Conservation (phyloP, 2,113 vertebrate species). For the Eublepharis macularius region DNA sequence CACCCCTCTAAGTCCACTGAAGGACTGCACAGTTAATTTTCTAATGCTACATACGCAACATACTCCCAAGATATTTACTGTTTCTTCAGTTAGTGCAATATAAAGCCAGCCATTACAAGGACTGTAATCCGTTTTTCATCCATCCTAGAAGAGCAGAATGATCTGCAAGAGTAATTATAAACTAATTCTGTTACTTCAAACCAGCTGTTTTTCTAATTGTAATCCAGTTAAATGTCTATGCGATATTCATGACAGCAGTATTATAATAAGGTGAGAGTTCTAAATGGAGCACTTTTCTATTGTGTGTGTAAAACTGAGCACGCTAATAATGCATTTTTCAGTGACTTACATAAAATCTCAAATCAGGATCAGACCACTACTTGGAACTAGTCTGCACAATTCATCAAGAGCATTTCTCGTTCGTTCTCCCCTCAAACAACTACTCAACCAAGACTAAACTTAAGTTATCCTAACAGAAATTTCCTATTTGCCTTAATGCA, state of each 20-base stretch:
- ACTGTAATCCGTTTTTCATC: conserved; percentile 2
- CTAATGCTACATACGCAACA: background rate
- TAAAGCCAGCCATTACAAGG: background rate
- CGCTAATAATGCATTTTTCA: background rate
- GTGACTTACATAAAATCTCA: background rate
- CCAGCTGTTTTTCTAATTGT: conserved; percentile 58
- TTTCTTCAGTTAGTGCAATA: background rate
- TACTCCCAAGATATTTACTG: background rate
- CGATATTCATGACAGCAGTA: conserved; percentile 40
- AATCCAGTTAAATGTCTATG: conserved; percentile 54
- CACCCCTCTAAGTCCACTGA: no score
- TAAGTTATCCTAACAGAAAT: no score
- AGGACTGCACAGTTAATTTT: background rate
- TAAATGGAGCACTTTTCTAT: conserved; percentile 28
- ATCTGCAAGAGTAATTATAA: conserved; percentile 42
- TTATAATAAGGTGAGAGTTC: conserved; percentile 24
- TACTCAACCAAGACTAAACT: no score
- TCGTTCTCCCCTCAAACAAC: no score
- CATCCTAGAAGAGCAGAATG: conserved; percentile 34
- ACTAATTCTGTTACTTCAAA: conserved; percentile 69
- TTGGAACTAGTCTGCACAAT: background rate
- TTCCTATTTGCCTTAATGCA: no score
- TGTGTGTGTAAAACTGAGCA: background rate
- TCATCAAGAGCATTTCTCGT: no score
- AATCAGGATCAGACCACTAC: background rate